Conservation (phyloP, 1,140 invertebrate species). For the Trichonephila inaurata region DNA sequence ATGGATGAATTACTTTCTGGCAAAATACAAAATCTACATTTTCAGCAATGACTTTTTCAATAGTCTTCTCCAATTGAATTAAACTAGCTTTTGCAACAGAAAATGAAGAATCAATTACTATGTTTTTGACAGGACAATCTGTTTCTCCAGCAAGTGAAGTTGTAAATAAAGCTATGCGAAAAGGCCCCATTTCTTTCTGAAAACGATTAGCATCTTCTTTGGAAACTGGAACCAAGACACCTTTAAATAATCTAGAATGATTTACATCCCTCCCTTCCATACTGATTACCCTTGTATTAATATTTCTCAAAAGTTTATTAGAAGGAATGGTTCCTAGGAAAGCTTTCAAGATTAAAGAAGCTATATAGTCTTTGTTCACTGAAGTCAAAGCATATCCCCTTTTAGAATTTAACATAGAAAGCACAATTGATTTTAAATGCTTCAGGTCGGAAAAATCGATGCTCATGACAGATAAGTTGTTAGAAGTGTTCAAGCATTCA, state of each 20-base stretch:
- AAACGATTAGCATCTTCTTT: neutral
- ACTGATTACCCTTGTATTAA: slow-evolving; percentile 26
- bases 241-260: slow-evolving; percentile 46
- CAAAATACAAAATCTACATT: slow-evolving; percentile 56
- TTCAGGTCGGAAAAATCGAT: slow-evolving; percentile 37
- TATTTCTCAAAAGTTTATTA: neutral
- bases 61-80: neutral
- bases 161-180: slow-evolving; percentile 45
- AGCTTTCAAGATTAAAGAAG: slow-evolving; percentile 28
- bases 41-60: slow-evolving; percentile 10
- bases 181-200: neutral
- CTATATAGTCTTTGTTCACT: neutral
- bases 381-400: neutral
- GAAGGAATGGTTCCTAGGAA: slow-evolving; percentile 30
- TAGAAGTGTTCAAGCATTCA: neutral
- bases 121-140: slow-evolving; percentile 12
- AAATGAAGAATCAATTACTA: slow-evolving; percentile 3
- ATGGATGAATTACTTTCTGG: slow-evolving; percentile 75
- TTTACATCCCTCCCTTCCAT: slow-evolving; percentile 25
- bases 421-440: slow-evolving; percentile 10
- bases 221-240: slow-evolving; percentile 15
- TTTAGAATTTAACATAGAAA: slow-evolving; percentile 49
- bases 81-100: neutral
- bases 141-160: slow-evolving; percentile 58
- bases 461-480: neutral